A percentile compares a stretch with the other conserved stretches of the same genome.
Conservation (phyloP, 2,888 invertebrate species). For the Drosophila fungiperda region DNA sequence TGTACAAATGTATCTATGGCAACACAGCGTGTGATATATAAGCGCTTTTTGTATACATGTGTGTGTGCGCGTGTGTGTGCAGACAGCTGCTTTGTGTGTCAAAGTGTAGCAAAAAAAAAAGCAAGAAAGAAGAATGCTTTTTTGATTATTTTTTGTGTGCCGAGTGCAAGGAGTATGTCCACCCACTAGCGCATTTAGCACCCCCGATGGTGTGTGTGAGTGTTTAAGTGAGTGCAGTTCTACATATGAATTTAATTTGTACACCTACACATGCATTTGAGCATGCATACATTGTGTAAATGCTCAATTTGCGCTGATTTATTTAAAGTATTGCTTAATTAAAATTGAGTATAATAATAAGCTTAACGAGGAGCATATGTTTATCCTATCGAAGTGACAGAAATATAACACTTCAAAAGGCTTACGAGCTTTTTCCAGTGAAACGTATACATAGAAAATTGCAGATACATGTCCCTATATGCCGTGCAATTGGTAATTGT, state of each 20-base stretch:
- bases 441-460: not conserved
- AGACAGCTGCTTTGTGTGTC: slow-evolving; percentile 80
- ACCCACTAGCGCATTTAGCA: slow-evolving; percentile 67
- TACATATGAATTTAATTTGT: slow-evolving; percentile 42
- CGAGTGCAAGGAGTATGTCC: slow-evolving; percentile 43
- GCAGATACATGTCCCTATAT: not conserved
- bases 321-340: not conserved
- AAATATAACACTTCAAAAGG: not conserved
- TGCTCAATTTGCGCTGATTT: not conserved
- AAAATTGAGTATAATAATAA: not conserved
- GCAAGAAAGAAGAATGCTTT: slow-evolving; percentile 36
- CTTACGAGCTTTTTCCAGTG: not conserved
- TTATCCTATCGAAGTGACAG: not conserved
- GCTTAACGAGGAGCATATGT: not conserved
- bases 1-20: slow-evolving; percentile 46
- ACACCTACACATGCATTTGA: slow-evolving; percentile 3
- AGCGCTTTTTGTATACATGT: slow-evolving; percentile 22
- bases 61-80: slow-evolving; percentile 51
- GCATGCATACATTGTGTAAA: not conserved
- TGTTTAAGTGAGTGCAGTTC: slow-evolving; percentile 21
- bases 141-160: slow-evolving; percentile 47
- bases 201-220: slow-evolving; percentile 11
- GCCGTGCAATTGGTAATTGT: not conserved
- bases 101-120: slow-evolving; percentile 70
- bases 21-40: slow-evolving; percentile 54